Evolutionary conservation across 2,888 invertebrate genomes (phyloP), one percentile per base, ranked within the genome.

Genomic region (Epistrophella euchroma): DNA sequence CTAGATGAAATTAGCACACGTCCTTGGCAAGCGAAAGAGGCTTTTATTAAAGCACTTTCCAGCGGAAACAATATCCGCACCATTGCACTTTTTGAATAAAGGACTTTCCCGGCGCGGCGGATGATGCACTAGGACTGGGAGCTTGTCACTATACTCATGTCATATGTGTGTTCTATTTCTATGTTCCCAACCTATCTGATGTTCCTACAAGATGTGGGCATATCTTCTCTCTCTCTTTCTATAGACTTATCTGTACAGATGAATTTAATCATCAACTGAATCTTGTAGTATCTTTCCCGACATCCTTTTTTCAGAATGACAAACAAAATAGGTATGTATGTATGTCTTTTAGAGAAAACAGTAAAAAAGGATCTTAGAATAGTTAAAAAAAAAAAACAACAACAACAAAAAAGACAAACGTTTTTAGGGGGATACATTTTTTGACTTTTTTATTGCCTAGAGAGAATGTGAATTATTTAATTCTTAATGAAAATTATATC

Each of bases 1-100:
- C 32, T 74, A 19, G 66, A 22, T 72, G 13, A 81, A 85, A 85
- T 85, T 85, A 85, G 85, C 85, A 62, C 72, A 81, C 81, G 68
- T 85, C 81, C 85, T 85, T 81, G 79, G 71, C 50, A 40, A 47
- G 56, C 66, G 58, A 70, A 76, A 56, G 55, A 74, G 78, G 60
- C 71, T 72, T 68, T 68, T 37, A 68, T 50, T n/a, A 37, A 52
- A 68, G 68, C 68, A 68, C 68, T 68, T 68, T 68, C 22, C 68
- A 68, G 68, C 52, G 68, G 68, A 68, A 50, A 50, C 35, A 50
- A 52, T 68, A 50, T 45, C 55, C 13, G 58, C 70, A 68, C 68
- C 66, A 68, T 55, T 75, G 80, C 75, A 62, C 68, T 52, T 75
- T 62, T 32, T 43, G 43, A 45, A 66, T 15, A 45, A 66, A 35